Conservation (phyloP, 2,888 invertebrate species). For the Hanleya hanleyi region DNA sequence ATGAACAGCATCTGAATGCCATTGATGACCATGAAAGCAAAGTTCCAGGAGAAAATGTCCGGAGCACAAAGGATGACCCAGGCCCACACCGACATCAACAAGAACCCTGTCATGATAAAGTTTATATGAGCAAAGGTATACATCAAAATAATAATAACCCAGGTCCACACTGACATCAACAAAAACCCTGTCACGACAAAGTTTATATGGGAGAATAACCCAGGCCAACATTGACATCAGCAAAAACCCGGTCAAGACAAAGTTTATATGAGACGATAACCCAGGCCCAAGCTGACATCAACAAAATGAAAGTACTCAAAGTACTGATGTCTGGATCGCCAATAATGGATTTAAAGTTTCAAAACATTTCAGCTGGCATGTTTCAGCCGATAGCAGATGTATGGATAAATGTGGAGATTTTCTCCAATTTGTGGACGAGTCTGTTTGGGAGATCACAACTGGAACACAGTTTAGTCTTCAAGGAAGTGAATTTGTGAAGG, state of each 20-base stretch:
- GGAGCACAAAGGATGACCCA: constrained; percentile 92
- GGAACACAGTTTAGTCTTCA: too few relatives aligned
- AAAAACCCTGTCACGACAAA: constrained; percentile 88
- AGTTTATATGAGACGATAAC: constrained; percentile 89
- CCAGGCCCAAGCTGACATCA: constrained; percentile 92
- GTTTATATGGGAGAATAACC: constrained; percentile 89
- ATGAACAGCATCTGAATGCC: constrained; percentile 86
- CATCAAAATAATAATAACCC: too few relatives aligned
- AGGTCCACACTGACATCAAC: constrained; percentile 90
- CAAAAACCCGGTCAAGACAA: constrained; percentile 87
- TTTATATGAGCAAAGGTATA: too few relatives aligned
- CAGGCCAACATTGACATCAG: constrained; percentile 91
- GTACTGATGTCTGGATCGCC: too few relatives aligned
- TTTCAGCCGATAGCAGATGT: too few relatives aligned
- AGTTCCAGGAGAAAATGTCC: constrained; percentile 91
- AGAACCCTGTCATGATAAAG: constrained; percentile 78
- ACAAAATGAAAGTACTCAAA: constrained; percentile 86
- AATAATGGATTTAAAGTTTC: too few relatives aligned
- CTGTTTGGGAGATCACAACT: too few relatives aligned
- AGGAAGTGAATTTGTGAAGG: too few relatives aligned
- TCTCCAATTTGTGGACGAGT: too few relatives aligned
- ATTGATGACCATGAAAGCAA: constrained; percentile 86
- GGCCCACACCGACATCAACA: constrained; percentile 90
- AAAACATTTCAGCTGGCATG: too few relatives aligned
- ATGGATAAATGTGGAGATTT: too few relatives aligned